phyloP scores from a whole-genome alignment of 2,888 invertebrate genomes.

The Lasioglossum zephyrum region DNA sequence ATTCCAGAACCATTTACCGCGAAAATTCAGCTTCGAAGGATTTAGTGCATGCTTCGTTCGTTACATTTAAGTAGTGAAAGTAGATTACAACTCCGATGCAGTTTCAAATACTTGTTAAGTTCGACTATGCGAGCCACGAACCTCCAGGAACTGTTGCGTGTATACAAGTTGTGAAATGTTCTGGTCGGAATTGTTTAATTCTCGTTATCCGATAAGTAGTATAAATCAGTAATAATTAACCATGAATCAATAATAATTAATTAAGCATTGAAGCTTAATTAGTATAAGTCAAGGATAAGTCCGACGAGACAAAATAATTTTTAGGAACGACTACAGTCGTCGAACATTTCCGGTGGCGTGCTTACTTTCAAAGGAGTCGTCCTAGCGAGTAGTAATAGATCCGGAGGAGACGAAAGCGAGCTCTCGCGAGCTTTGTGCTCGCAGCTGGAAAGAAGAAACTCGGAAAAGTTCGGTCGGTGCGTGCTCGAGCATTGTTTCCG shows the following conservation, averaged over 20 bases:
- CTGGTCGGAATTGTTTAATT: neutral
- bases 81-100: neutral
- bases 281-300: neutral
- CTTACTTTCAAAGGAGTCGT: neutral
- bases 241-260: neutral
- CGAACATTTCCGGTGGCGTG: neutral
- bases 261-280: neutral
- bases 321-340: neutral
- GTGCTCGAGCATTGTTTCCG: constrained; percentile 13
- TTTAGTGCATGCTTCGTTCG: neutral
- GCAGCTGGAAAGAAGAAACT: constrained; percentile 21
- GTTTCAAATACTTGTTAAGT: neutral
- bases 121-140: neutral
- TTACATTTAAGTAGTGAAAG: neutral
- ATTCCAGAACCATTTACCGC: neutral
- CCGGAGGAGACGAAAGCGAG: constrained; percentile 11
- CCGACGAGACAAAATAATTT: neutral
- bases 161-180: neutral
- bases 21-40: neutral
- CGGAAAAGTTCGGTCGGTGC: constrained; percentile 28
- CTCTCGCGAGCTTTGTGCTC: neutral
- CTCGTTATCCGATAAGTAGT: neutral
- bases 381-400: constrained; percentile 20
- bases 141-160: neutral
- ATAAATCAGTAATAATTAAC: neutral